Evolutionary conservation across 2,113 vertebrate genomes (phyloP), one percentile per base, ranked within the genome.

Genomic region (Dasyornis broadbenti): DNA sequence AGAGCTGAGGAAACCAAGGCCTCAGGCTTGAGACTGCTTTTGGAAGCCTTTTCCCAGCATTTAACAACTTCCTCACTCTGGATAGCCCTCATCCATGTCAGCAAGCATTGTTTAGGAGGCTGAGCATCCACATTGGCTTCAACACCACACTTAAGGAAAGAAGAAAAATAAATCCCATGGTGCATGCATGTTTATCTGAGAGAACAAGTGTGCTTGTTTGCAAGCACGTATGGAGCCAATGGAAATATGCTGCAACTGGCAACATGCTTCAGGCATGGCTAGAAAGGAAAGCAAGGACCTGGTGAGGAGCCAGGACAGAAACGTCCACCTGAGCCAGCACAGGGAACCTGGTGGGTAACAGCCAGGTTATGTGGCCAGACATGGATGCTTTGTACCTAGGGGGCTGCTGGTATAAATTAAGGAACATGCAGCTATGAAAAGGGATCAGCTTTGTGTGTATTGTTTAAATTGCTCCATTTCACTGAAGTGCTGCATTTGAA

Each of bases 1-100:
- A 1, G 42, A 82, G 50, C 53, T 77, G 44, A 1, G 6, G 54
- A 49, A 90, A 79, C 56, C 0, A 0, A 70, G 39, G 44, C 19
- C 33, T 15, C 0, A 1, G 28, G 59, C 45, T 47, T 0, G 0
- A 63, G 40, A 35, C 8, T 93, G 53, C 40, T 89, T 76, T 79
- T 56, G 65, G n/a, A 92, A 92, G 27, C 7, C 26, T 42, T 19
- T 71, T 22, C 31, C 37, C 23, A 60, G 60, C n/a, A 65, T 39
- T 53, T 69, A 71, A 69, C 17, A 60, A 47, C 47, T 44, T 45
- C 23, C 44, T 83, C 16, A 22, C 50, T 88, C 18, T 11, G 50
- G 44, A 93, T 1, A 63, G 44, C 21, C 27, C 27, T 39, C 12
- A 33, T 39, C 30, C 50, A 84, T 9, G 18, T 35, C 56, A 89